Evolutionary conservation across 2,888 invertebrate genomes (phyloP), one percentile per base, ranked within the genome.

Genomic region (Ormia ochracea): DNA sequence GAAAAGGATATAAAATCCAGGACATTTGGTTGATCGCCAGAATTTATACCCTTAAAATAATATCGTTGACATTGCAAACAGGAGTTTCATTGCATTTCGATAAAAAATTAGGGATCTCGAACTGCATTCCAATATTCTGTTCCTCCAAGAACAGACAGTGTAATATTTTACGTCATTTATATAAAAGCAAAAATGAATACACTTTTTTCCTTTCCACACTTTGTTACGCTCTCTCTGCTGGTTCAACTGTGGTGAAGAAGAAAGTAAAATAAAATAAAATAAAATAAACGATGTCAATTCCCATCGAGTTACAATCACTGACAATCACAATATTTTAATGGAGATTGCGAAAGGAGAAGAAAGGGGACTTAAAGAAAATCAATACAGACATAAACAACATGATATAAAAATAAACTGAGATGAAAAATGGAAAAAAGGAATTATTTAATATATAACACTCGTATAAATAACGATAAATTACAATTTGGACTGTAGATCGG

Each of bases 291-390:
- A 48, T 69, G 61, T 48, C 63, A 69, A 56, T 70, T 56, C 69
- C 69, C 63, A 77, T 65, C 48, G 45, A 48, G 31, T 48, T 56
- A 26, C 69, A 76, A 76, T 68, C 61, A 75, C 68, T 75, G 54
- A 54, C 75, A 75, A 63, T 63, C 69, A 69, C 61, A 69, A 70
- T 77, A 77, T 70, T 76, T 70, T 61, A 56, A 63, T 76, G 69
- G 19, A 19, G 43, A 10, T 33, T 12, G 21, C 56, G 58, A 17
- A 61, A 63, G 10, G 14, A n/a, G 19, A 45, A n/a, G n/a, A n/a
- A n/a, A n/a, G n/a, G n/a, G n/a, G n/a, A n/a, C n/a, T n/a, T n/a
- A n/a, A 9, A 17, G 45, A 54, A 68, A 69, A 61, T 45, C 74
- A 43, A 66, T 66, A 74, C 4, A 43, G 12, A 65, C 48, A 65